phyloP scores from a whole-genome alignment of 2,888 invertebrate genomes.

The Seladonia tumulorum region DNA sequence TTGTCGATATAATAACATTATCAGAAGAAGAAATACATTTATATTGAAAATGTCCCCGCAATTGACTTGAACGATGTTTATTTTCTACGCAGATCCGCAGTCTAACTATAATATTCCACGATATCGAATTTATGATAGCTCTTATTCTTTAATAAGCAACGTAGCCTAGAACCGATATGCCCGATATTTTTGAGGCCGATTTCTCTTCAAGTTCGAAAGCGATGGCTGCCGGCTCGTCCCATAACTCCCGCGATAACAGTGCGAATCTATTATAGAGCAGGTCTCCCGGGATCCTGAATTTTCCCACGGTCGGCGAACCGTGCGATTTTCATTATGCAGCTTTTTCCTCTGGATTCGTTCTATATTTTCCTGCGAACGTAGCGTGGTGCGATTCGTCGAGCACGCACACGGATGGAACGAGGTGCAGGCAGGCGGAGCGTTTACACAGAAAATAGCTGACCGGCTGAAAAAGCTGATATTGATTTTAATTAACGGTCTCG shows the following conservation, averaged over 20 bases:
- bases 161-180: neutral
- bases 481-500: constrained; percentile 6
- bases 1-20: no score
- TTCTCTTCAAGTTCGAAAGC: neutral
- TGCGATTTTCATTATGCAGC: neutral
- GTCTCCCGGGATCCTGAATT: neutral
- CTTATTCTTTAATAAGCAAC: no score
- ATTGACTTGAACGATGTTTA: no score
- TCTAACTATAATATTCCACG: no score
- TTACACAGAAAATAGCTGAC: constrained; percentile 1
- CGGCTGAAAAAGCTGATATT: neutral
- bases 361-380: neutral
- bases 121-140: no score
- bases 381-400: neutral
- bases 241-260: neutral
- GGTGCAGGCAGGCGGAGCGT: neutral
- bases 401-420: neutral
- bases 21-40: no score
- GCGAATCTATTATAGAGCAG: neutral
- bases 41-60: no score
- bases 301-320: neutral
- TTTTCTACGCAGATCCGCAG: no score
- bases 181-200: neutral
- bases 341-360: neutral
- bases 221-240: neutral